Conservation (phyloP, 2,113 vertebrate species). For the Brienomyrus brachyistius region DNA sequence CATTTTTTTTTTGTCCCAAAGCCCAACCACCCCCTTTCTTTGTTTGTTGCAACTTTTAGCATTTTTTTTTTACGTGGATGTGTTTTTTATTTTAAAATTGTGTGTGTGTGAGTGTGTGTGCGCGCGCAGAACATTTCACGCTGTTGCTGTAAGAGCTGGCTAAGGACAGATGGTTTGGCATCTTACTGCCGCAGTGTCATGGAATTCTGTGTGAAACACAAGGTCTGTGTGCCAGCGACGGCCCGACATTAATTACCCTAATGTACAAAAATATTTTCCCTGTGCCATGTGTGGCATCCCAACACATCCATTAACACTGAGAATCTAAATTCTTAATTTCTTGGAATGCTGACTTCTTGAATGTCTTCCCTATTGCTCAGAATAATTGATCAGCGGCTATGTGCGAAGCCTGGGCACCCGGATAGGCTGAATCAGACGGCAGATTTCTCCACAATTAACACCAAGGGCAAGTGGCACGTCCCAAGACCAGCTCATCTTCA, state of each 20-base stretch:
- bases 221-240: conserved; percentile 22
- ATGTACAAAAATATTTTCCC: conserved; percentile 22
- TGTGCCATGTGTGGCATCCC: neutral
- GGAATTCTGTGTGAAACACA: conserved; percentile 16
- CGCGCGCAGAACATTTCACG: neutral
- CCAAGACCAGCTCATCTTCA: neutral
- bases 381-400: neutral
- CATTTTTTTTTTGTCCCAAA: neutral
- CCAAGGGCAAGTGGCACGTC: neutral
- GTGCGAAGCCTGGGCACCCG: neutral
- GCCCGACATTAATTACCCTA: conserved; percentile 25
- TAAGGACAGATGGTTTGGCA: conserved; percentile 27
- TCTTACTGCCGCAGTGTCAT: conserved; percentile 4
- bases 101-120: neutral
- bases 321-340: conserved; percentile 12
- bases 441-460: neutral
- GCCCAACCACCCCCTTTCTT: neutral
- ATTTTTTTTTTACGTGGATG: neutral
- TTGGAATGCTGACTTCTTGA: neutral
- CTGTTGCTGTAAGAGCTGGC: neutral
- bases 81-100: neutral
- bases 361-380: neutral
- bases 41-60: neutral
- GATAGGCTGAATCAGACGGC: neutral
- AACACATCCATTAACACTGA: neutral